phyloP scores from a whole-genome alignment of 2,113 vertebrate species.

The Cololabis saira region DNA sequence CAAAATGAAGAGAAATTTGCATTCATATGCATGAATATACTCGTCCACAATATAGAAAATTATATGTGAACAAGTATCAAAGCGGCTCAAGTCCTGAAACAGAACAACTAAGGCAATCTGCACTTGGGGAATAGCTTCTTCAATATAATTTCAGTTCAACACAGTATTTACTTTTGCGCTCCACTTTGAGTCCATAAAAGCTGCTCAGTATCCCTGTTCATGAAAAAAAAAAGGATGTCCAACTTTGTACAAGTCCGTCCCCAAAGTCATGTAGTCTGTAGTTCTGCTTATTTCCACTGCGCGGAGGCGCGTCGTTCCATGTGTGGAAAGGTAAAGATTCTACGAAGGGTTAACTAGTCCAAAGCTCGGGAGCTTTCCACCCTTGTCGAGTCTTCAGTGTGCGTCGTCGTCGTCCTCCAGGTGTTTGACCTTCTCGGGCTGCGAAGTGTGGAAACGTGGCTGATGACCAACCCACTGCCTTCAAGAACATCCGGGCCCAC shows the following conservation, averaged over 20 bases:
- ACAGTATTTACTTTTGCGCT: constrained; percentile 47
- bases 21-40: constrained; percentile 80
- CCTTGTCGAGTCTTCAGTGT: constrained; percentile 59
- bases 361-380: constrained; percentile 66
- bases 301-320: constrained; percentile 35
- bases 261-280: constrained; percentile 60
- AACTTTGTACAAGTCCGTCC: constrained; percentile 63
- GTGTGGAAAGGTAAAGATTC: constrained; percentile 43
- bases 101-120: constrained; percentile 82
- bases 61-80: constrained; percentile 80
- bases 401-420: constrained; percentile 42
- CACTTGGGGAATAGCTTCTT: constrained; percentile 66
- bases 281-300: constrained; percentile 57
- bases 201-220: constrained; percentile 61
- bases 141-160: constrained; percentile 65
- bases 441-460: constrained; percentile 45
- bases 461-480: neutral
- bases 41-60: constrained; percentile 83
- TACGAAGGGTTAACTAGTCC: constrained; percentile 67
- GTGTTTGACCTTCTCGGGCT: constrained; percentile 34
- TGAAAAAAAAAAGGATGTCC: constrained; percentile 60
- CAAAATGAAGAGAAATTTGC: constrained; percentile 84
- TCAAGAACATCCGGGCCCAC: no score
- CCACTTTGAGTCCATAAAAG: constrained; percentile 59
- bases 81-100: constrained; percentile 78